Conservation (phyloP, 2,888 invertebrate species). For the Amblyteles armatorius region DNA sequence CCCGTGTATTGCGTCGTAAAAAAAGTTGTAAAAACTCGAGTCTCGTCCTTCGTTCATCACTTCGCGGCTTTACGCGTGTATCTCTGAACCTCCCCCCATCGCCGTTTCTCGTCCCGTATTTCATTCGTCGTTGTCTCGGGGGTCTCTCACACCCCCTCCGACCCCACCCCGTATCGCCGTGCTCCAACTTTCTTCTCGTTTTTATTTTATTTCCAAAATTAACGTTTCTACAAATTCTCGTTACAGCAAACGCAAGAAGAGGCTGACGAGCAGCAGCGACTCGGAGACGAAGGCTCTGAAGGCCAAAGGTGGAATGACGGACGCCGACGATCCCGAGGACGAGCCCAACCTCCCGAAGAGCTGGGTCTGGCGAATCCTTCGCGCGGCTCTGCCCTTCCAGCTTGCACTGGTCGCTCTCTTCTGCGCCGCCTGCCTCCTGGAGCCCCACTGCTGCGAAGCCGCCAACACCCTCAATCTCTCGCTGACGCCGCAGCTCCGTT, state of each 20-base stretch:
- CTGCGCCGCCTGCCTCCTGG: constrained; percentile 90
- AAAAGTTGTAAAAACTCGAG: constrained; percentile 82
- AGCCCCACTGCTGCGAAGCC: constrained; percentile 92
- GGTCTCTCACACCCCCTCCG: constrained; percentile 44
- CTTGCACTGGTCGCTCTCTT: constrained; percentile 90
- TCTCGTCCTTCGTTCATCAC: constrained; percentile 67
- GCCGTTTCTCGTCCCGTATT: constrained; percentile 7
- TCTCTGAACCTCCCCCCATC: neutral
- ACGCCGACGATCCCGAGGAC: constrained; percentile 85
- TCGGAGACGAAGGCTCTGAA: constrained; percentile 53
- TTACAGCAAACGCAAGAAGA: constrained; percentile 78
- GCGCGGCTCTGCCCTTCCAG: constrained; percentile 92
- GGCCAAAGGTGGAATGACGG: constrained; percentile 84
- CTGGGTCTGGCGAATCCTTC: constrained; percentile 90
- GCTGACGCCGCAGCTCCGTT: constrained; percentile 92
- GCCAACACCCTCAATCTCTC: constrained; percentile 91
- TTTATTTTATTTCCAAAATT: constrained; percentile 40
- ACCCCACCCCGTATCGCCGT: constrained; percentile 20
- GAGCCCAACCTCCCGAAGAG: constrained; percentile 86
- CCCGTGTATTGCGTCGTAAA: constrained; percentile 83
- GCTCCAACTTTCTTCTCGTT: constrained; percentile 21
- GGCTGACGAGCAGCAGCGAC: constrained; percentile 43
- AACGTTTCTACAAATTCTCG: constrained; percentile 33
- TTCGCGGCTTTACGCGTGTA: constrained; percentile 67
- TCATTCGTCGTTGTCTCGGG: constrained; percentile 47